Conservation (phyloP, 2,797 vertebrate genomes). For the Lutra lutra region DNA sequence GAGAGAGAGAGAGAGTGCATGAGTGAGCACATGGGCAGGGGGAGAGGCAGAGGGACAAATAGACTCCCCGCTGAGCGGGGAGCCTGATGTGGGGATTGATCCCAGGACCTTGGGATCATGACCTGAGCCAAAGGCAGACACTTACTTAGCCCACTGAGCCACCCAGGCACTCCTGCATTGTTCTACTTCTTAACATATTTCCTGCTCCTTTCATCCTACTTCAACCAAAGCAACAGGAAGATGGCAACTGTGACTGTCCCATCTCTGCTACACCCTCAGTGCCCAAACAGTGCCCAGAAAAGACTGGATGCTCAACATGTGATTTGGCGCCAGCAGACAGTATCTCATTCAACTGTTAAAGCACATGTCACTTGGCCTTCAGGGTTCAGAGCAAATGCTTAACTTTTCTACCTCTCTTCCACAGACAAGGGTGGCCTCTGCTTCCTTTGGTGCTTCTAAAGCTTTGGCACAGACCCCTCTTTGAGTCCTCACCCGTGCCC, state of each 20-base stretch:
- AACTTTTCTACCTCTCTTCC: neutral
- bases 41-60: neutral
- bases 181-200: neutral
- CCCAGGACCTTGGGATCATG: neutral
- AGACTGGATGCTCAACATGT: neutral
- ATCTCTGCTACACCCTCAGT: neutral
- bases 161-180: neutral
- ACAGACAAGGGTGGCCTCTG: neutral
- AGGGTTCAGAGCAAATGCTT: neutral
- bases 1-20: neutral
- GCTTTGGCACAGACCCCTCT: neutral
- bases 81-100: neutral
- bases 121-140: neutral
- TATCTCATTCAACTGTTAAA: neutral
- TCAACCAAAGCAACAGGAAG: neutral
- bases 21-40: neutral
- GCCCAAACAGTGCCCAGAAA: neutral
- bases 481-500: neutral
- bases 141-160: neutral
- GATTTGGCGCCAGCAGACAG: neutral
- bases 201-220: neutral
- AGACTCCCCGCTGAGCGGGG: neutral
- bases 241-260: neutral
- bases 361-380: neutral
- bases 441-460: neutral